Conservation (phyloP, 2,113 vertebrate species). For the Machaerirhynchus nigripectus region DNA sequence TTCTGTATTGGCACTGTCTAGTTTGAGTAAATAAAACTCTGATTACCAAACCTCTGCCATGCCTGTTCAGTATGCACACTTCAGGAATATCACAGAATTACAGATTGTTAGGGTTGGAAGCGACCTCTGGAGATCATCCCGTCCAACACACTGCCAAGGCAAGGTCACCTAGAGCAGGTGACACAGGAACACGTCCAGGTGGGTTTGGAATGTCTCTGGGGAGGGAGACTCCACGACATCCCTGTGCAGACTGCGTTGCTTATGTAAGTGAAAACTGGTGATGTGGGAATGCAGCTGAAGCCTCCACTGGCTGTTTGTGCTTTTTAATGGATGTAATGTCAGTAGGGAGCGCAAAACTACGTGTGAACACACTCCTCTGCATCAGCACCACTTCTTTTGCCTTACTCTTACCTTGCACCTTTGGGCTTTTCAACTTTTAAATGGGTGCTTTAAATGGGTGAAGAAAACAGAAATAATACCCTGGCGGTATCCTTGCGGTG, state of each 20-base stretch:
- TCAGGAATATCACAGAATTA: neutral
- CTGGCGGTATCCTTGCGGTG: no score
- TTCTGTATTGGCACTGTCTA: neutral
- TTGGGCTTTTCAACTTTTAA: neutral
- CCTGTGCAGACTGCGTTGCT: neutral
- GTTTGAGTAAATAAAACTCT: neutral
- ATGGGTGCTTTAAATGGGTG: neutral
- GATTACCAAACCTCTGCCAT: neutral
- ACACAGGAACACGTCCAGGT: neutral
- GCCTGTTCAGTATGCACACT: neutral
- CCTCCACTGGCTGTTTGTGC: neutral
- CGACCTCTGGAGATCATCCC: neutral
- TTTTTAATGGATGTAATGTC: neutral
- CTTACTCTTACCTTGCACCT: neutral
- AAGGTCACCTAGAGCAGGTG: neutral
- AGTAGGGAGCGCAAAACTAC: rapidly evolving
- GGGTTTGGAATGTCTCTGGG: neutral
- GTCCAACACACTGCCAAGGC: neutral
- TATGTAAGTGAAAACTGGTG: neutral
- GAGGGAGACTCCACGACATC: neutral
- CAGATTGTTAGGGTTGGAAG: neutral
- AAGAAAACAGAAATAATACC: neutral
- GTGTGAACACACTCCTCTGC: neutral
- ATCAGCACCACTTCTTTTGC: neutral
- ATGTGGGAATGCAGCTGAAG: neutral